Evolutionary conservation across 2,888 invertebrate species (phyloP).

Genomic region (Leptinotarsa peninsularis): DNA sequence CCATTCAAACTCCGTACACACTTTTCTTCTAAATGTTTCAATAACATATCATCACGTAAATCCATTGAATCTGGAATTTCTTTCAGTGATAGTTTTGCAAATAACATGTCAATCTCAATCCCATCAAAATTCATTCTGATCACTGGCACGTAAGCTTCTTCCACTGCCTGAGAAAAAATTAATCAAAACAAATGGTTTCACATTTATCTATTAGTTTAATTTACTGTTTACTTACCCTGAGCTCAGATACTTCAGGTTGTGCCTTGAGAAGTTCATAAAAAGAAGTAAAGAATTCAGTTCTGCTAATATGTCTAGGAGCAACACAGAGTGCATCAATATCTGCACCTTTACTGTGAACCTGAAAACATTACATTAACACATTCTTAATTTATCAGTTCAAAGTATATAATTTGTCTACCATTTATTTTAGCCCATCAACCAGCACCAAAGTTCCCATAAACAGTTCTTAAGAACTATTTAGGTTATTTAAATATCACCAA

Average conservation of each 20-base stretch:
- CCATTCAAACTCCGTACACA: slow-evolving; percentile 98
- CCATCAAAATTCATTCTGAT: slow-evolving; percentile 99
- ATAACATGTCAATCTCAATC: slow-evolving; percentile 98
- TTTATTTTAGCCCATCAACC: too few relatives aligned
- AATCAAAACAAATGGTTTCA: not conserved
- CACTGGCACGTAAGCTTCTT: slow-evolving; percentile 99
- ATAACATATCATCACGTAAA: slow-evolving; percentile 87
- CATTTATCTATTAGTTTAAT: not conserved
- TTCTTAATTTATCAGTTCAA: too few relatives aligned
- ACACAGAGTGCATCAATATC: slow-evolving; percentile 99
- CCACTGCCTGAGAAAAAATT: slow-evolving; percentile 76
- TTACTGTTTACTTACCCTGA: slow-evolving; percentile 71
- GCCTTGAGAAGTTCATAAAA: slow-evolving; percentile 92
- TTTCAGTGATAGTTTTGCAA: slow-evolving; percentile 94
- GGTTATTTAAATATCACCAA: too few relatives aligned
- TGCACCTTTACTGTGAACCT: slow-evolving; percentile 95
- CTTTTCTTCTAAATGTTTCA: slow-evolving; percentile 95
- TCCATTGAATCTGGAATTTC: slow-evolving; percentile 93
- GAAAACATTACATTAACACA: slow-evolving; percentile 34
- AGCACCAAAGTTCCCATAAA: too few relatives aligned
- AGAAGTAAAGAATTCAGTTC: slow-evolving; percentile 94
- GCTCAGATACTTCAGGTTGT: slow-evolving; percentile 86
- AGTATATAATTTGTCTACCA: too few relatives aligned
- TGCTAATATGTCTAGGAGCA: slow-evolving; percentile 94
- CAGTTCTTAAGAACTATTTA: too few relatives aligned